These are phyloP conservation scores for Drosophila meridiana DNA, from an alignment of 2,888 invertebrate species.

Conservation along the genomic window DNA sequence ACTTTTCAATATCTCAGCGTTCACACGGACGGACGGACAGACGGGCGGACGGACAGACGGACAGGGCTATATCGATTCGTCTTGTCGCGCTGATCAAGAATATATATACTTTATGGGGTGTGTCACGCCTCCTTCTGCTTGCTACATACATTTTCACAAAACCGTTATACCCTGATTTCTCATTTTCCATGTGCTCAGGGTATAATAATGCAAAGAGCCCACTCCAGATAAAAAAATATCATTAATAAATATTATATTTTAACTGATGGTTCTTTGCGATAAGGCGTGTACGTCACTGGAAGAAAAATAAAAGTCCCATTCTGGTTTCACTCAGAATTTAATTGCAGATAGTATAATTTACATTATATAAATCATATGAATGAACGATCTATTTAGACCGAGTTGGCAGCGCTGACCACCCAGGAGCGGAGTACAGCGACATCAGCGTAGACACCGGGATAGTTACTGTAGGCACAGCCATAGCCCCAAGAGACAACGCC, in stretches of 20 bases:
- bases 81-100: too few species aligned
- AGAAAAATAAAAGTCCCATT: background rate
- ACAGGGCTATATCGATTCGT: too few species aligned
- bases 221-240: slow-evolving; percentile 19
- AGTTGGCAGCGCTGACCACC: slow-evolving; percentile 49
- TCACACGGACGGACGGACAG: too few species aligned
- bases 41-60: too few species aligned
- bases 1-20: too few species aligned
- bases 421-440: slow-evolving; percentile 63
- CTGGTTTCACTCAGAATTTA: slow-evolving; percentile 1
- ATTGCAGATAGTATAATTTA: slow-evolving; percentile 9
- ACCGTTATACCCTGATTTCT: too few species aligned
- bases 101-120: too few species aligned
- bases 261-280: slow-evolving; percentile 19
- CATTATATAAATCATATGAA: background rate
- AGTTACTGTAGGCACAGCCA: slow-evolving; percentile 71
- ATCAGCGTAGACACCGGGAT: slow-evolving; percentile 76
- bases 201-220: background rate
- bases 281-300: slow-evolving; percentile 10
- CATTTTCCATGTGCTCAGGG: too few species aligned
- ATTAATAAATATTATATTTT: slow-evolving; percentile 12
- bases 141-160: too few species aligned
- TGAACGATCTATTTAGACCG: slow-evolving; percentile 20
- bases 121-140: too few species aligned
- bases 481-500: slow-evolving; percentile 82